Evolutionary conservation across 2,797 vertebrate species (phyloP).

Genomic region (Muraenolepis orangiensis): DNA sequence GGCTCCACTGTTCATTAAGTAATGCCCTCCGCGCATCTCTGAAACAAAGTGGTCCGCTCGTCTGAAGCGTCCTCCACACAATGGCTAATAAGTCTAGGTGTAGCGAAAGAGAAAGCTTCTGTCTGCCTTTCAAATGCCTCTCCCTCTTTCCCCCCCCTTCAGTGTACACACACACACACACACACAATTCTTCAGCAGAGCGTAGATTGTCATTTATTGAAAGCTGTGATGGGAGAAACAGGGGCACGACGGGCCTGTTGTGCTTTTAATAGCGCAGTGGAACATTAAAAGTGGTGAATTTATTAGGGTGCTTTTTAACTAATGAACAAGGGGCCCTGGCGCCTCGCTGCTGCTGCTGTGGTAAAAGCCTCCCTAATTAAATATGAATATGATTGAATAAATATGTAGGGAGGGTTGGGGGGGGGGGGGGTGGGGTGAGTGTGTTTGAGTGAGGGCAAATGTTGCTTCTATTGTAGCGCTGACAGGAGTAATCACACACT

Average conservation of each 20-base stretch:
- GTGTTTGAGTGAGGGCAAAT: conserved; percentile 33
- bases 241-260: conserved; percentile 39
- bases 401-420: conserved; percentile 34
- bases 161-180: no score
- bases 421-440: no score
- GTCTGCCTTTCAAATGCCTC: conserved; percentile 58
- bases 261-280: conserved; percentile 68
- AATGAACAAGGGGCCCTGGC: conserved; percentile 65
- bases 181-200: conserved; percentile 28
- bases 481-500: conserved; percentile 22
- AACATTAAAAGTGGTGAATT: conserved; percentile 71
- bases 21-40: conserved; percentile 63
- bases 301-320: conserved; percentile 68
- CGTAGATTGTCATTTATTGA: conserved; percentile 75
- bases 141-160: not conserved
- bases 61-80: conserved; percentile 56
- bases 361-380: conserved; percentile 74
- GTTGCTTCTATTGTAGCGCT: conserved; percentile 24
- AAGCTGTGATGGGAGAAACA: conserved; percentile 67
- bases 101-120: conserved; percentile 66
- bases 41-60: conserved; percentile 70
- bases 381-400: no score
- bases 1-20: conserved; percentile 70
- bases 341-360: conserved; percentile 53
- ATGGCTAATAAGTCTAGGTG: conserved; percentile 72